phyloP scores from a whole-genome alignment of 1,140 invertebrate genomes.

The Drosophila nebulosa region DNA sequence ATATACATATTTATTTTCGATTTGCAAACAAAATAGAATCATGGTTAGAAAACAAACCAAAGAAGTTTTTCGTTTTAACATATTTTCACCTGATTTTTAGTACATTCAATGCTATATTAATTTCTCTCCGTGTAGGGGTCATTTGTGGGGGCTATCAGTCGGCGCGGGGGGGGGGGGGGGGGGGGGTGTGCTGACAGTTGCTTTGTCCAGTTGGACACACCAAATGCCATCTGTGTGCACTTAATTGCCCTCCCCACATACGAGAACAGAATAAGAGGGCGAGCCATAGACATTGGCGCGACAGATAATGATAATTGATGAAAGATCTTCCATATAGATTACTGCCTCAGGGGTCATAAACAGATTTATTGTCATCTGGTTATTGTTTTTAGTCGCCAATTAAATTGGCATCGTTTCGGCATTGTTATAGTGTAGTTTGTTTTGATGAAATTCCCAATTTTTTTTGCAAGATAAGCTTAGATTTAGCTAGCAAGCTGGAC shows the following conservation, averaged over 20 bases:
- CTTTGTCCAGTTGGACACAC: not conserved
- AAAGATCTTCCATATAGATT: not conserved
- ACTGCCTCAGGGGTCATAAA: not conserved
- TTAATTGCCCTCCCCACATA: not conserved
- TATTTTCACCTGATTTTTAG: no score
- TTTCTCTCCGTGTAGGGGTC: not conserved
- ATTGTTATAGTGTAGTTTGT: conserved; percentile 30
- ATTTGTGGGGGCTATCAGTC: not conserved
- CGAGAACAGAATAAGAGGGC: not conserved
- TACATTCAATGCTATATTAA: no score
- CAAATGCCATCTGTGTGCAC: not conserved
- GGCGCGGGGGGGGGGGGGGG: no score
- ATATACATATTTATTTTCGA: not conserved
- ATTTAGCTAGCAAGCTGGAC: not conserved
- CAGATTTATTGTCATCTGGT: no score
- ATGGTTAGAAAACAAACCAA: not conserved
- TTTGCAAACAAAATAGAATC: not conserved
- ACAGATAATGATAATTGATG: not conserved
- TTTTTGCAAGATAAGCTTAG: conserved; percentile 32
- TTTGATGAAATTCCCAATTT: conserved; percentile 46
- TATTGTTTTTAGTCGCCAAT: not conserved
- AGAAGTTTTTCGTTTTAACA: no score
- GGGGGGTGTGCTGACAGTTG: not conserved
- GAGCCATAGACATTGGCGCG: not conserved
- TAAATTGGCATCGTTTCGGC: conserved; percentile 39